Evolutionary conservation across 2,113 vertebrate species (phyloP), one percentile per base, ranked within the genome.

Genomic region (Nesoenas mayeri): DNA sequence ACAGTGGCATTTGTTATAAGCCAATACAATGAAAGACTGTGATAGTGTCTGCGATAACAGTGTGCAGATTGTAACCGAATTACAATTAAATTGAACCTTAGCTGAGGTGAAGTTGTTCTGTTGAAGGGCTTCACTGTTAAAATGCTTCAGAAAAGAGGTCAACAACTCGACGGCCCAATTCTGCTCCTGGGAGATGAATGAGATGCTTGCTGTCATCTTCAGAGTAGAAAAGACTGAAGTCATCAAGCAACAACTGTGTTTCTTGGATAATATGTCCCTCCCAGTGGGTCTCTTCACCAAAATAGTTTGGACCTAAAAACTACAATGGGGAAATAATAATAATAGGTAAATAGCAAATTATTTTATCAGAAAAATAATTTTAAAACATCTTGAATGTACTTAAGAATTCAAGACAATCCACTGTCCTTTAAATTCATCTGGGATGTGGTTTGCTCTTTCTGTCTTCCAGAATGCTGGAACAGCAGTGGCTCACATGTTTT

Each of bases 1-100:
- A 91, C 90, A 92, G 60, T 92, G 56, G 61, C 57, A 72, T 94
- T 86, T 95, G 44, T 96, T 96, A 36, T 36, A 71, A 90, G 32
- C 48, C 51, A 78, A 60, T 88, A 89, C 86, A 96, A 74, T 84
- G 96, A 81, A 94, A 80, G 75, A 44, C 48, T 93, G 58, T 91
- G 79, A 47, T 53, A 81, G 31, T 86, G 91, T 93, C 74, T 92
- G 61, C 72, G 90, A 36, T 92, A 91, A 93, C 64, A 94, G 47
- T 53, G n/a, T 9, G 2, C 60, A 81, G 60, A 84, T 90, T 86
- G 79, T 88, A 78, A 84, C 60, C 57, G 69, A 79, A 61, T 86
- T 91, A 60, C 60, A 67, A 32, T 74, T 80, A 83, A 36, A 53
- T 34, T 92, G 72, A 95, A 91, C 79, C 48, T 93, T 83, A 80